Base-by-base conservation (phyloP, 2,888 invertebrate genomes). In the Podabrus alpinus region DNA sequence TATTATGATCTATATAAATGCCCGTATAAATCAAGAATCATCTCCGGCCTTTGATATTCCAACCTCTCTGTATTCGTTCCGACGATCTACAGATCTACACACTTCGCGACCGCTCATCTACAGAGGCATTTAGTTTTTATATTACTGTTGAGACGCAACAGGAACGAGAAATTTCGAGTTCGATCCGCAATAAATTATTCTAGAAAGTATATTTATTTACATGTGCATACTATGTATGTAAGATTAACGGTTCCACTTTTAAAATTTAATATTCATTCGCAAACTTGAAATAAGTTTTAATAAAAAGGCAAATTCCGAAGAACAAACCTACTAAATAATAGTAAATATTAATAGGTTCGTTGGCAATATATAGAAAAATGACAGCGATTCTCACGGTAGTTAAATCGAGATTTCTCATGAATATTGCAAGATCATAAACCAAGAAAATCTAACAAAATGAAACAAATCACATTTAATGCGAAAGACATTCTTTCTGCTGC, bases 291-390 rank as follows among this genome's bases (percentile, higher is more conserved):
- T n/a, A 45, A 45, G n/a, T 45, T 45, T 45, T 45, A 45, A 45
- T 45, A 45, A 45, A 45, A n/a, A 45, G 45, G n/a, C 45, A 45
- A 45, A n/a, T n/a, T 2, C 45, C 62, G 62, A 19, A 2, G 9
- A 64, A 21, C n/a, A 64, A 19, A 64, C n/a, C n/a, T n/a, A 64
- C n/a, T 64, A 19, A 64, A 64, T 64, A 64, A 64, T 19, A 64
- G 45, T n/a, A 45, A 45, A 45, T 45, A 45, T 45, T 45, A n/a
- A 45, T n/a, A 45, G 45, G 45, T 45, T 45, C 45, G 45, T 45
- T 45, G 45, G 45, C n/a, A 45, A 64, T 64, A 17, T n/a, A n/a
- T n/a, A n/a, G n/a, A 64, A 64, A 64, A 64, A 64, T 64, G 62
- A 64, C 62, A 17, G 21, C 9, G 21, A 19, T 64, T 64, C 62